Conservation (phyloP, 2,888 invertebrate genomes). For the Uloborus plumipes region DNA sequence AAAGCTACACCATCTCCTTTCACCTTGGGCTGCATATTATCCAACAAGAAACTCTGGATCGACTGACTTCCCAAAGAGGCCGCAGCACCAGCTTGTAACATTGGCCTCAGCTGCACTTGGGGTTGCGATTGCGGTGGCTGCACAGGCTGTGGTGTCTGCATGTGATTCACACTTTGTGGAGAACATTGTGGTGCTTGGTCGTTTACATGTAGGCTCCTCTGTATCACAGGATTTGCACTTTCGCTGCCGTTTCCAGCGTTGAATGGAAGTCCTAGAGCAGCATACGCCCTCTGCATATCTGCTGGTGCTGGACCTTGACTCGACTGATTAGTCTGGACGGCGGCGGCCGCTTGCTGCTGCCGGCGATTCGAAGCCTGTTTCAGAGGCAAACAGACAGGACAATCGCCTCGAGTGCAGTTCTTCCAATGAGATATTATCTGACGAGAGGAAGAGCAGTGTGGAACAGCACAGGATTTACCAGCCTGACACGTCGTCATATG, state of each 20-base stretch:
- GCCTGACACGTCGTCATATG: conserved; percentile 98
- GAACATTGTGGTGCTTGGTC: conserved; percentile 59
- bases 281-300: conserved; percentile 83
- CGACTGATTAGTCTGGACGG: conserved; percentile 70
- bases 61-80: conserved; percentile 31
- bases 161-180: conserved; percentile 55
- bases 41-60: conserved; percentile 47
- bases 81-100: conserved; percentile 45
- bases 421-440: conserved; percentile 99
- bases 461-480: conserved; percentile 90
- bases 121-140: conserved; percentile 49
- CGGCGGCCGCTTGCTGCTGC: conserved; percentile 71
- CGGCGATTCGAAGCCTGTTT: conserved; percentile 81
- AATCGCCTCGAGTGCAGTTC: conserved; percentile 94
- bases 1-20: conserved; percentile 31
- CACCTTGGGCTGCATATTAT: conserved; percentile 45
- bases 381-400: conserved; percentile 97
- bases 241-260: conserved; percentile 60
- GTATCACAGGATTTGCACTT: conserved; percentile 64
- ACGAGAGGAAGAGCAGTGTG: conserved; percentile 97
- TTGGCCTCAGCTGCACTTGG: conserved; percentile 66
- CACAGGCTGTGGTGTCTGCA: conserved; percentile 42
- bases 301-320: conserved; percentile 66
- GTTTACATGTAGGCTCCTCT: conserved; percentile 55
- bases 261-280: conserved; percentile 80